phyloP scores from a whole-genome alignment of 2,797 vertebrate genomes.

The Phrynocephalus guinanensis region DNA sequence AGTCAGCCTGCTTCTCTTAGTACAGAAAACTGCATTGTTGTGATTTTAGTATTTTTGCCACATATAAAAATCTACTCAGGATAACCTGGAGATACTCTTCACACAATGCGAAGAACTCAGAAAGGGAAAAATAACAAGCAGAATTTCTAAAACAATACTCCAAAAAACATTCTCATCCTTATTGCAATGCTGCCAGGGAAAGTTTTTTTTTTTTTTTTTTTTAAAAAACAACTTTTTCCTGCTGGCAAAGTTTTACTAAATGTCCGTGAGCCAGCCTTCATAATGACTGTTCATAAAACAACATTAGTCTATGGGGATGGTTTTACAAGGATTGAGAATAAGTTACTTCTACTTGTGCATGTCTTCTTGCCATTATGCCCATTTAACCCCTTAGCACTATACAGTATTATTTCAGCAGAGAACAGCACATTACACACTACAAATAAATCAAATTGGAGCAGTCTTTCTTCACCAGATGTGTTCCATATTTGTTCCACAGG shows the following conservation, averaged over 20 bases:
- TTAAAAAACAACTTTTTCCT: slow-evolving; percentile 43
- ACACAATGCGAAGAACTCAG: slow-evolving; percentile 17
- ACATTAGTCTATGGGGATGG: slow-evolving; percentile 48
- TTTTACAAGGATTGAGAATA: slow-evolving; percentile 59
- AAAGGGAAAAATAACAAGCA: slow-evolving; percentile 24
- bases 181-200: background rate
- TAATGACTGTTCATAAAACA: slow-evolving; percentile 37
- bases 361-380: slow-evolving; percentile 54
- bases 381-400: slow-evolving; percentile 57
- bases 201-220: background rate
- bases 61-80: slow-evolving; percentile 27
- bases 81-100: slow-evolving; percentile 2
- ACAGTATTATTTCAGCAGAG: slow-evolving; percentile 66
- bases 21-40: background rate
- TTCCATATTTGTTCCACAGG: slow-evolving; percentile 43
- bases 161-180: slow-evolving; percentile 39
- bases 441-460: slow-evolving; percentile 51
- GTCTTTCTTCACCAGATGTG: slow-evolving; percentile 48
- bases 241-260: slow-evolving; percentile 42
- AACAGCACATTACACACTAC: slow-evolving; percentile 57
- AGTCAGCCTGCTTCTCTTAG: slow-evolving; percentile 9
- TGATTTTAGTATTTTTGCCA: slow-evolving; percentile 19
- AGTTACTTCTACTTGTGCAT: slow-evolving; percentile 55
- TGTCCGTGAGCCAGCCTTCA: slow-evolving; percentile 43
- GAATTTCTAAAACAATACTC: slow-evolving; percentile 44